Evolutionary conservation across 2,113 vertebrate genomes (phyloP).

Genomic region (Chroicocephalus ridibundus): DNA sequence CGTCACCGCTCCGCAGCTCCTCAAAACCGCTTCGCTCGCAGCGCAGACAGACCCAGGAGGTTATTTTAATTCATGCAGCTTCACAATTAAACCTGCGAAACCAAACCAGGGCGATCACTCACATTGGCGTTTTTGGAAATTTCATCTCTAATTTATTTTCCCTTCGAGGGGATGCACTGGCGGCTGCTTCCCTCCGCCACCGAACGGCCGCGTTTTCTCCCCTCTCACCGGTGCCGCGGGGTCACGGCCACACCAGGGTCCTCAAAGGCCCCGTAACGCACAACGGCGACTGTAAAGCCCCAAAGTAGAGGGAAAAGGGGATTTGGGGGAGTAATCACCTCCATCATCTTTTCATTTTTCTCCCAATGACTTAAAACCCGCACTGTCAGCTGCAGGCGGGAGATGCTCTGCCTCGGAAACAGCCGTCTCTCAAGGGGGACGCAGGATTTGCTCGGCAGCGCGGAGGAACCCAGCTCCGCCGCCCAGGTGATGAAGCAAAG

Average conservation of each 20-base stretch:
- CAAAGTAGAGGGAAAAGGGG: background rate
- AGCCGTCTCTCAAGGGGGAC: background rate
- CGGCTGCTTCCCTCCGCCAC: background rate
- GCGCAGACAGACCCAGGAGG: background rate
- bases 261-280: background rate
- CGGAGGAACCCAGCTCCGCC: background rate
- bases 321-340: background rate
- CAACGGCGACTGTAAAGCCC: background rate
- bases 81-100: constrained; percentile 40
- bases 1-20: background rate
- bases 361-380: background rate
- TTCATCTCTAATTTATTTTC: background rate
- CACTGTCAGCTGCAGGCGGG: background rate
- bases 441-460: background rate
- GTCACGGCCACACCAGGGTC: accelerated
- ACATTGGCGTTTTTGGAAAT: background rate
- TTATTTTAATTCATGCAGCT: constrained; percentile 26
- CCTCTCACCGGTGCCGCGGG: accelerated
- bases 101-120: background rate
- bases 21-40: background rate
- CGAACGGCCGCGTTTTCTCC: background rate
- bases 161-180: background rate
- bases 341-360: background rate
- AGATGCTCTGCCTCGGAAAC: background rate
- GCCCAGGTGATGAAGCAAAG: background rate